Percentiles rank a stretch among this genome's conserved stretches.
These are phyloP conservation scores for Trididemnum nubilum DNA, from an alignment of 23 tunicate species.

Conservation along the genomic window DNA sequence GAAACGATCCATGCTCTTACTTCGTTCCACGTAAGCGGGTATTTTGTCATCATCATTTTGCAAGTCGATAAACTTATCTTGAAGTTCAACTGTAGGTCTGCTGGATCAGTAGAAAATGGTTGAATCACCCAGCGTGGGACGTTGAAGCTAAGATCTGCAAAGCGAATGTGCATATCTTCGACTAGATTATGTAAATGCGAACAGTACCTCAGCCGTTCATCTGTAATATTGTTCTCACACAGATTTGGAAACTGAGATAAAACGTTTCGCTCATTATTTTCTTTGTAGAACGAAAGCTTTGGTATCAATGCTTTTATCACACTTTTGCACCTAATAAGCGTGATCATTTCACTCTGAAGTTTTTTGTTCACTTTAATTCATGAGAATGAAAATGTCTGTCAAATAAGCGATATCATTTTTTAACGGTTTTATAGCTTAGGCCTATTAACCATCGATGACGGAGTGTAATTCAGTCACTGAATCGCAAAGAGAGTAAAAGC, in stretches of 20 bases:
- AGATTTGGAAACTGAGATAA: conserved; percentile 43
- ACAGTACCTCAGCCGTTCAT: too few species aligned
- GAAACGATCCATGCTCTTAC: conserved; percentile 36
- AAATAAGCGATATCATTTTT: conserved; percentile 46
- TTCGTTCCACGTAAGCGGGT: conserved; percentile 49
- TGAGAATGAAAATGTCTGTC: too few species aligned
- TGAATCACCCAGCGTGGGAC: conserved; percentile 44
- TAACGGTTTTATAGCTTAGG: conserved; percentile 19
- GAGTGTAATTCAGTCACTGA: too few species aligned
- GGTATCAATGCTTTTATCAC: conserved; percentile 20
- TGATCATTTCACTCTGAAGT: too few species aligned
- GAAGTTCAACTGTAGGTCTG: conserved; percentile 56
- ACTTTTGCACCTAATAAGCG: too few species aligned
- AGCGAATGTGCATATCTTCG: conserved; percentile 45
- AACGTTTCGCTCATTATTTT: conserved; percentile 35
- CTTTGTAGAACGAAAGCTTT: conserved; percentile 18
- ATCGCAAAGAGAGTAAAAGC: conserved; percentile 42
- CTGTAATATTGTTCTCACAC: conserved; percentile 34
- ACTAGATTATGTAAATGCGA: conserved; percentile 37
- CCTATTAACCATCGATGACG: conserved; percentile 25
- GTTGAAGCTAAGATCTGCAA: conserved; percentile 33
- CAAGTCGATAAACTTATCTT: conserved; percentile 50
- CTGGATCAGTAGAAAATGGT: conserved; percentile 47
- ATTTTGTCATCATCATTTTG: conserved; percentile 51
- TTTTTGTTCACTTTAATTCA: too few species aligned